Base-by-base conservation (phyloP, 2,888 invertebrate genomes). In the Trissoscelio sp. region DNA sequence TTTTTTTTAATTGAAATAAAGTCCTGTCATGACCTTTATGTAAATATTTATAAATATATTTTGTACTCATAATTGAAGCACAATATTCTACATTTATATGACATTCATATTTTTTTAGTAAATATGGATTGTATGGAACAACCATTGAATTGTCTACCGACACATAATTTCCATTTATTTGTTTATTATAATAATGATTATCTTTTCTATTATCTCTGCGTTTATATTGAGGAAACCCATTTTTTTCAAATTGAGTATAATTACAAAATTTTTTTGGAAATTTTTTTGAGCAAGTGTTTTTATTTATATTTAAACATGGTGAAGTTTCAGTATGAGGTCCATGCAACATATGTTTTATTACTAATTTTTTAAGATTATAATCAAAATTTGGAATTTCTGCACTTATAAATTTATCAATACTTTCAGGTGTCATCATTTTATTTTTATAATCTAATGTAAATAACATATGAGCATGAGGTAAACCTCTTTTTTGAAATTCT, bases 31-130 rank as follows among this genome's bases (percentile, higher is more conserved):
- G 48, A 6, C 31, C n/a, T n/a, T n/a, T n/a, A n/a, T n/a, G n/a
- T n/a, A n/a, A n/a, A n/a, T n/a, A n/a, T n/a, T n/a, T n/a, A 39
- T 78, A 67, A 16, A 82, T 37, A 39, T 81, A 77, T 70, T 83
- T 79, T 3, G 22, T 79, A 42, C 81, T 72, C 51, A 69, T 55
- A 5, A 82, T 72, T 0, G 62, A 81, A 48, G 79, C 74, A 67
- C 81, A 81, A 79, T 79, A 79, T 62, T 83, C 80, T 28, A 82
- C 78, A 51, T 82, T 80, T 2, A 82, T 78, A 39, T 81, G 74
- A 60, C 72, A 79, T 20, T 64, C 60, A 74, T 74, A 80, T 70
- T 69, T 81, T 77, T 46, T 58, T 3, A 78, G 24, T 18, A 78
- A 14, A 44, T 34, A 16, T 18, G 67, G 2, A 31, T 31, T n/a